These are phyloP conservation scores for Brachymystax lenok DNA, from an alignment of 2,797 vertebrate genomes.

Conservation along the genomic window DNA sequence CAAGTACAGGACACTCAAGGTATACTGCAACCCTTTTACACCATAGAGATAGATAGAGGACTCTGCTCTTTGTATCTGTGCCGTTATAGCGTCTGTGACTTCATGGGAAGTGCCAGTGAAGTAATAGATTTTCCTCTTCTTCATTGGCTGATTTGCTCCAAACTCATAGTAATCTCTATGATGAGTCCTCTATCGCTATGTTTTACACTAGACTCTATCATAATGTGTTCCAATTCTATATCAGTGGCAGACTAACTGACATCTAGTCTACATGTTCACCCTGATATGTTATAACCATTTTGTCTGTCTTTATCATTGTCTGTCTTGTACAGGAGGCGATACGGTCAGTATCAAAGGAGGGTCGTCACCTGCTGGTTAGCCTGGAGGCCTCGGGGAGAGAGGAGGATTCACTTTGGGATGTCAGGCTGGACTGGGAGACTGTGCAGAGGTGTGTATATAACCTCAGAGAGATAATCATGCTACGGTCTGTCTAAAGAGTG, in stretches of 20 bases:
- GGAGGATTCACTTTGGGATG: constrained; percentile 74
- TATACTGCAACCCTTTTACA: constrained; percentile 39
- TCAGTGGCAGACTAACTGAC: not conserved
- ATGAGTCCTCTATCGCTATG: not conserved
- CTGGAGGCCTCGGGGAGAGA: constrained; percentile 81
- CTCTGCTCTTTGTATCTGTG: too few relatives aligned
- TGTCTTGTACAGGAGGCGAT: constrained; percentile 83
- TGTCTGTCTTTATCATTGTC: not conserved
- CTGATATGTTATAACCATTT: not conserved
- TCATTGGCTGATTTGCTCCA: too few relatives aligned
- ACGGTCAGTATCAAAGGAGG: constrained; percentile 88
- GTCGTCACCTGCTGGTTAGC: constrained; percentile 84
- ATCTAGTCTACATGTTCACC: not conserved
- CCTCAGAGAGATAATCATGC: not conserved
- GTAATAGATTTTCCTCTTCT: too few relatives aligned
- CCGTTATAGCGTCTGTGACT: too few relatives aligned
- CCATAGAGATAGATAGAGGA: not conserved
- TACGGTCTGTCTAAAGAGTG: not conserved
- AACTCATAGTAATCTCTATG: too few relatives aligned
- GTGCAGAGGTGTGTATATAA: constrained; percentile 83
- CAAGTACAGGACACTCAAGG: constrained; percentile 92
- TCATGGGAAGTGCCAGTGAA: too few relatives aligned
- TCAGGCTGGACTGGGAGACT: constrained; percentile 88
- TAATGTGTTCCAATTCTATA: not conserved
- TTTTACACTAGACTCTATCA: not conserved